Conservation (phyloP, 2,888 invertebrate genomes). For the Sepiola atlantica region DNA sequence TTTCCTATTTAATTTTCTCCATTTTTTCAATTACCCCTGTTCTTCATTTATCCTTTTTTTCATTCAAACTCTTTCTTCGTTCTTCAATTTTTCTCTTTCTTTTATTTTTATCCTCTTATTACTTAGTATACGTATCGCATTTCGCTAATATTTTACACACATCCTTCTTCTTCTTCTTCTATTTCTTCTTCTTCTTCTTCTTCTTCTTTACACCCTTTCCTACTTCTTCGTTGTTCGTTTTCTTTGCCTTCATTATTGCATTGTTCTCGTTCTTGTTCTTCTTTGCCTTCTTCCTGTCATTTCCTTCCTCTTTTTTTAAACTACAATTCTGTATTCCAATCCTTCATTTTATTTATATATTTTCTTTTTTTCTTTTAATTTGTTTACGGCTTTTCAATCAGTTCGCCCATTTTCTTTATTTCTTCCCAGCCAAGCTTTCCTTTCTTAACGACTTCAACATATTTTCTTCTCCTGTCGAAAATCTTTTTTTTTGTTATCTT, state of each 20-base stretch:
- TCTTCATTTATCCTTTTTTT: too few species aligned
- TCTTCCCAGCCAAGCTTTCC: background rate
- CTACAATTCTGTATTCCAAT: too few species aligned
- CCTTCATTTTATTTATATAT: too few species aligned
- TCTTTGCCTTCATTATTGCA: too few species aligned
- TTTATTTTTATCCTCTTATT: background rate
- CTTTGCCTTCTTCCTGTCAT: too few species aligned
- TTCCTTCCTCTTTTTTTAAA: too few species aligned
- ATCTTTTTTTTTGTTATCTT: background rate
- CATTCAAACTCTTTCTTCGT: too few species aligned
- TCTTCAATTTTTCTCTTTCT: background rate
- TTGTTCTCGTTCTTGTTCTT: too few species aligned
- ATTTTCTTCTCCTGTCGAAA: background rate
- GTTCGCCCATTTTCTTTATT: background rate
- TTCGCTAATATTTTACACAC: too few species aligned
- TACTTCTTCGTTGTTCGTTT: background rate
- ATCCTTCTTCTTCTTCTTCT: background rate
- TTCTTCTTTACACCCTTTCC: background rate
- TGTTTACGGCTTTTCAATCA: too few species aligned
- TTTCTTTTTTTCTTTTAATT: background rate
- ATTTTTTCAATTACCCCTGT: background rate
- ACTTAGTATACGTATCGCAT: too few species aligned
- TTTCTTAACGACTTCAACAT: background rate
- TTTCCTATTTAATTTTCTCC: background rate
- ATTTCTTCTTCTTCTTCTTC: background rate